Conservation (phyloP, 2,113 vertebrate genomes). For the Saimiri boliviensis region DNA sequence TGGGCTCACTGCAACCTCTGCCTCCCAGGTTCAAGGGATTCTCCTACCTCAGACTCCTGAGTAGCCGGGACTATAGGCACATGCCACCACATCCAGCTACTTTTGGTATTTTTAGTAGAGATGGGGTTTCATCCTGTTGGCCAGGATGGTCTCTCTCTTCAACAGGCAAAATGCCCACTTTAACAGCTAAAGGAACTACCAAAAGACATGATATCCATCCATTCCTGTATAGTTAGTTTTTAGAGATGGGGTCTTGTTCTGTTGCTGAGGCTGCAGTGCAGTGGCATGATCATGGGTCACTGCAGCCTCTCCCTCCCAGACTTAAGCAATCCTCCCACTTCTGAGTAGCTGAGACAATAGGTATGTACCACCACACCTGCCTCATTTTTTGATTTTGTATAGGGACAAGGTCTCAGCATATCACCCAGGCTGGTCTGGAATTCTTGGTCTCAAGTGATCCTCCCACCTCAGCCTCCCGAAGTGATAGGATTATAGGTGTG, state of each 20-base stretch:
- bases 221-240: no score
- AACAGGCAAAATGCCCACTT: background rate
- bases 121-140: no score
- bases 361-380: background rate
- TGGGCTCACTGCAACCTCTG: no score
- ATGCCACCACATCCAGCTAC: rapidly evolving
- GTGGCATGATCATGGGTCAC: background rate
- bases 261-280: background rate
- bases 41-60: no score
- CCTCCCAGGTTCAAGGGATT: no score
- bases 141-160: background rate
- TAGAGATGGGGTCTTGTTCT: background rate
- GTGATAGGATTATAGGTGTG: background rate
- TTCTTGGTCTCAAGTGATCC: background rate
- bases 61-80: rapidly evolving
- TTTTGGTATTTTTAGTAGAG: no score
- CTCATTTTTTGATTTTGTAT: background rate
- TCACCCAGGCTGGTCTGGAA: background rate
- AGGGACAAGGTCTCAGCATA: background rate
- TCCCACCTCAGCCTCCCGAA: background rate
- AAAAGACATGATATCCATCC: background rate
- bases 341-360: background rate
- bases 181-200: background rate
- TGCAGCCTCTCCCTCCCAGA: background rate
- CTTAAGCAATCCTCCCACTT: background rate